phyloP scores from a whole-genome alignment of 2,113 vertebrate genomes.

The Neofelis nebulosa region DNA sequence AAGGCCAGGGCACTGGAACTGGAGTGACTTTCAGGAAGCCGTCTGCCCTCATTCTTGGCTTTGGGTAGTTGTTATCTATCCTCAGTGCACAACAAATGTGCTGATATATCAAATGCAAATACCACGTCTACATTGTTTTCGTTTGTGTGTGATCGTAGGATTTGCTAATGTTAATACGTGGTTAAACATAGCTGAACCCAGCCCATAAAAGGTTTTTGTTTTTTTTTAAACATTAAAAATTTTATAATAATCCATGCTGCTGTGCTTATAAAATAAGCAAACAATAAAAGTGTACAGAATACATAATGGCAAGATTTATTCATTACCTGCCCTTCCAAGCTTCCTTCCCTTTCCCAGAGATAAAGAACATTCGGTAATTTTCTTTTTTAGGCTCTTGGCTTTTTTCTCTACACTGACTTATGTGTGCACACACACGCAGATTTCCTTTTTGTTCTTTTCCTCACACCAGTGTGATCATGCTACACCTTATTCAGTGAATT shows the following conservation, averaged over 20 bases:
- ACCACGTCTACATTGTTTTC: not conserved
- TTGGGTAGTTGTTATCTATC: not conserved
- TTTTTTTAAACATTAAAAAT: not conserved
- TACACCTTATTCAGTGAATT: not conserved
- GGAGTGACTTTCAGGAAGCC: not conserved
- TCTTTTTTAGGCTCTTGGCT: not conserved
- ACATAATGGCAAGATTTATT: not conserved
- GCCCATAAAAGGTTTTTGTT: not conserved
- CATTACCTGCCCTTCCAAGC: too few species aligned
- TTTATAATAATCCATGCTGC: not conserved
- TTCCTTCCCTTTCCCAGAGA: not conserved
- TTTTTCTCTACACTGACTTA: not conserved
- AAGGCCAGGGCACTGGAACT: rapidly evolving
- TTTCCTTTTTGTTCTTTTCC: not conserved
- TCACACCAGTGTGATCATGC: not conserved
- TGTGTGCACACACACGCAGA: not conserved
- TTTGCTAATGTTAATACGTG: not conserved
- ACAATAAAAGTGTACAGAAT: too few species aligned
- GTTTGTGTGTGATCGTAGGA: not conserved
- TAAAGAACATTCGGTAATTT: not conserved
- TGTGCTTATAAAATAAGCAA: too few species aligned
- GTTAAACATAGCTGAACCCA: not conserved
- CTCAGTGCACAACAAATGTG: not conserved
- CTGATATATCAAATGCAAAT: not conserved
- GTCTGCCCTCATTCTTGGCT: not conserved